Percentiles rank a stretch among this genome's conserved stretches.
Evolutionary conservation across 2,113 vertebrate species (phyloP).

Genomic region (Nerophis lumbriciformis): DNA sequence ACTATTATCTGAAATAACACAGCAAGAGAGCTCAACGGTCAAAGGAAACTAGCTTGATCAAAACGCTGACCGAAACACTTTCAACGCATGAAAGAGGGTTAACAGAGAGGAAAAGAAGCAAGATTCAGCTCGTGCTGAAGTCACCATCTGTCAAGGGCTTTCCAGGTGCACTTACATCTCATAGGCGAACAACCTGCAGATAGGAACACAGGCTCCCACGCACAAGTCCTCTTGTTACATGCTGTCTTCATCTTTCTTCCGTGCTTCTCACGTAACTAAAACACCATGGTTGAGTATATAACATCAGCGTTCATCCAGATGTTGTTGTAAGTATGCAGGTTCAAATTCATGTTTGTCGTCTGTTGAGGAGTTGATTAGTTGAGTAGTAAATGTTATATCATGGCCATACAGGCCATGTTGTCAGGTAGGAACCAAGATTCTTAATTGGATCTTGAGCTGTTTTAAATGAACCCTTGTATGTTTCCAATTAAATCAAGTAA

Average conservation of each 20-base stretch:
- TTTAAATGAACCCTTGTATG: no score
- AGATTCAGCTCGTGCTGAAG: conserved; percentile 50
- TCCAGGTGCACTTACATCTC: conserved; percentile 56
- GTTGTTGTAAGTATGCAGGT: no score
- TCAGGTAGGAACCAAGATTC: no score
- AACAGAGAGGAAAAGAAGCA: conserved; percentile 39
- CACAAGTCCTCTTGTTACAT: conserved; percentile 23
- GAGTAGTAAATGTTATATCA: no score
- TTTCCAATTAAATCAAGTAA: no score
- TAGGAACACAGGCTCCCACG: conserved; percentile 53
- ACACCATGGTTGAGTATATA: not conserved
- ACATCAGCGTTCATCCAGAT: no score
- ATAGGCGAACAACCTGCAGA: conserved; percentile 44
- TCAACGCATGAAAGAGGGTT: conserved; percentile 54
- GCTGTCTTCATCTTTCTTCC: conserved; percentile 5
- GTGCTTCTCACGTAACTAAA: conserved; percentile 12
- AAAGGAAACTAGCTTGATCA: conserved; percentile 54
- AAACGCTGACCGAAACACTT: conserved; percentile 60
- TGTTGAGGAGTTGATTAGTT: no score
- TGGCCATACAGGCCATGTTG: no score
- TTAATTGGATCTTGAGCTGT: no score
- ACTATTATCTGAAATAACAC: conserved; percentile 43
- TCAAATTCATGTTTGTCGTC: no score
- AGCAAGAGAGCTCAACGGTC: conserved; percentile 31
- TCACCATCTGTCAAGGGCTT: conserved; percentile 63